Evolutionary conservation across 2,888 invertebrate species (phyloP).

Genomic region (Cephus runcator): DNA sequence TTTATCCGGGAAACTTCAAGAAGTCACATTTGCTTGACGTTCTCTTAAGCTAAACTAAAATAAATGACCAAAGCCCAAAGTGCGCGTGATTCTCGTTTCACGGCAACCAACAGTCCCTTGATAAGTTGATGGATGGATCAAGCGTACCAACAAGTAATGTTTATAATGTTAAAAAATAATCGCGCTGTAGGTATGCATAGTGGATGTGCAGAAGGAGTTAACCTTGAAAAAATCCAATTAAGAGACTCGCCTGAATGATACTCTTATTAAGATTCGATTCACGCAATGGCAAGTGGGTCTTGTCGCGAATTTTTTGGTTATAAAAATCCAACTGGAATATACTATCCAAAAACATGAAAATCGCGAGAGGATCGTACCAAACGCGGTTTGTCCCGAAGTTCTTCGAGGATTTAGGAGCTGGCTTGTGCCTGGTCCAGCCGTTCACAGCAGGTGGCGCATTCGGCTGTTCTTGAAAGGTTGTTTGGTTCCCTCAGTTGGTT

Average conservation of each 20-base stretch:
- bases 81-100: neutral
- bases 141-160: neutral
- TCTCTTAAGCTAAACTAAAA: neutral
- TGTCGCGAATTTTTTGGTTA: neutral
- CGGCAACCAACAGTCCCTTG: neutral
- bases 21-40: constrained; percentile 9
- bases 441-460: neutral
- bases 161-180: neutral
- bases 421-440: neutral
- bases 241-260: neutral
- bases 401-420: neutral
- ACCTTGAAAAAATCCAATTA: neutral
- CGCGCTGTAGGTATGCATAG: neutral
- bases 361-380: neutral
- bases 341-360: constrained; percentile 18
- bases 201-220: neutral
- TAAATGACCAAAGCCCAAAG: neutral
- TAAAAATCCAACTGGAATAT: constrained; percentile 8
- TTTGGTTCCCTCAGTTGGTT: neutral
- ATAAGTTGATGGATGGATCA: neutral
- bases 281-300: neutral
- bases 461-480: neutral
- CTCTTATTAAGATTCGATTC: neutral
- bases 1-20: constrained; percentile 34
- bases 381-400: neutral